phyloP scores from a whole-genome alignment of 1,140 invertebrate genomes.

The Polypedilum pembai region DNA sequence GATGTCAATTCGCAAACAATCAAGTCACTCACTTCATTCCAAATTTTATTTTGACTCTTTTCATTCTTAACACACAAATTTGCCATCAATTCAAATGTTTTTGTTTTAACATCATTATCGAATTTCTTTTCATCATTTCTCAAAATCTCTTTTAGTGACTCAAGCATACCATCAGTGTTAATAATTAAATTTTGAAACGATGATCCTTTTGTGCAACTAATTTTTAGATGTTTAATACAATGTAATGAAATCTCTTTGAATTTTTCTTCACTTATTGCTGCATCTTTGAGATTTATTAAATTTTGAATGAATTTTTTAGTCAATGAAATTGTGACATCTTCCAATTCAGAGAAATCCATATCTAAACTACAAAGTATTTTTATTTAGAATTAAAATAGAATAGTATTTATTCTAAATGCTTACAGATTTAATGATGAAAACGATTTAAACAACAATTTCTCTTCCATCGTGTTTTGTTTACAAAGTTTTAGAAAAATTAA shows the following conservation, averaged over 20 bases:
- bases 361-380: neutral
- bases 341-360: neutral
- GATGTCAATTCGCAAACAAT: conserved; percentile 32
- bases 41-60: conserved; percentile 34
- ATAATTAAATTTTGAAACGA: conserved; percentile 1
- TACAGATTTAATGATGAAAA: neutral
- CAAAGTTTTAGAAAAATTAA: too few species aligned
- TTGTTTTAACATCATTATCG: neutral
- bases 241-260: neutral
- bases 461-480: too few species aligned
- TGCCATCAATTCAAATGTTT: conserved; percentile 38
- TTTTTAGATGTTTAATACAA: neutral
- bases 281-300: neutral
- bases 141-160: neutral
- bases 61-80: conserved; percentile 40
- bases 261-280: neutral
- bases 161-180: conserved; percentile 4
- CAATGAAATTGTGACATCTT: neutral
- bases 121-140: neutral
- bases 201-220: conserved; percentile 1
- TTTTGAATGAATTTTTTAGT: neutral
- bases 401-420: neutral
- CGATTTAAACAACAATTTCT: too few species aligned
- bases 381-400: neutral
- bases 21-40: conserved; percentile 34